A percentile compares a stretch with the other conserved stretches of the same genome.
Conservation (phyloP, 2,888 invertebrate species). For the Scaptomyza caliginosa region DNA sequence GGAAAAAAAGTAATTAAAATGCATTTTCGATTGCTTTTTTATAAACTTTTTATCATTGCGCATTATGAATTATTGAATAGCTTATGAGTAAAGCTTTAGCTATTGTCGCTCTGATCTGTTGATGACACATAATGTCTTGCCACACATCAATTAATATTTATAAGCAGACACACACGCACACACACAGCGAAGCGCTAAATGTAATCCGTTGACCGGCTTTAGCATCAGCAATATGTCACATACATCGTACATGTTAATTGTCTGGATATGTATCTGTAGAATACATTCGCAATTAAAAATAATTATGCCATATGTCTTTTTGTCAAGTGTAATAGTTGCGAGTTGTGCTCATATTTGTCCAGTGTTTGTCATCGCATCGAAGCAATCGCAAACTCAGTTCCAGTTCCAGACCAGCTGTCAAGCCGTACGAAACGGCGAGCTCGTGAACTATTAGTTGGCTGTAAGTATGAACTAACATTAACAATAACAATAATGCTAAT, state of each 20-base stretch:
- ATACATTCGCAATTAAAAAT: conserved; percentile 62
- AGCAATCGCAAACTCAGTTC: conserved; percentile 32
- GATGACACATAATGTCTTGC: conserved; percentile 66
- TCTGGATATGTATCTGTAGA: conserved; percentile 13
- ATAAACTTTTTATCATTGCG: no score
- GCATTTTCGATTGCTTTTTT: not conserved
- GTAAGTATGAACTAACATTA: conserved; percentile 28
- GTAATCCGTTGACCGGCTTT: conserved; percentile 24
- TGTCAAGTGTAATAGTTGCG: conserved; percentile 45
- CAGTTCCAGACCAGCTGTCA: conserved; percentile 70
- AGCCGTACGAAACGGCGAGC: conserved; percentile 43
- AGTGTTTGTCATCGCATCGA: conserved; percentile 57
- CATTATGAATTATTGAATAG: conserved; percentile 1
- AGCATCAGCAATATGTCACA: conserved; percentile 29
- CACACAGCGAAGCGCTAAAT: conserved; percentile 13
- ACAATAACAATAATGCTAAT: conserved; percentile 34
- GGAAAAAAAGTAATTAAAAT: not conserved
- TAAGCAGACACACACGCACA: conserved; percentile 50
- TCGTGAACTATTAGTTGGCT: conserved; percentile 16
- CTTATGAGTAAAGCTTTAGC: conserved; percentile 4
- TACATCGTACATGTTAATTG: not conserved
- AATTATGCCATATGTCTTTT: conserved; percentile 68
- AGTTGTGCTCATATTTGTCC: conserved; percentile 61
- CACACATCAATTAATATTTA: conserved; percentile 68
- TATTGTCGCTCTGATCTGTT: conserved; percentile 17